These are phyloP conservation scores for Amblyopsis hoosieri DNA, from an alignment of 2,797 vertebrate species.

Conservation along the genomic window DNA sequence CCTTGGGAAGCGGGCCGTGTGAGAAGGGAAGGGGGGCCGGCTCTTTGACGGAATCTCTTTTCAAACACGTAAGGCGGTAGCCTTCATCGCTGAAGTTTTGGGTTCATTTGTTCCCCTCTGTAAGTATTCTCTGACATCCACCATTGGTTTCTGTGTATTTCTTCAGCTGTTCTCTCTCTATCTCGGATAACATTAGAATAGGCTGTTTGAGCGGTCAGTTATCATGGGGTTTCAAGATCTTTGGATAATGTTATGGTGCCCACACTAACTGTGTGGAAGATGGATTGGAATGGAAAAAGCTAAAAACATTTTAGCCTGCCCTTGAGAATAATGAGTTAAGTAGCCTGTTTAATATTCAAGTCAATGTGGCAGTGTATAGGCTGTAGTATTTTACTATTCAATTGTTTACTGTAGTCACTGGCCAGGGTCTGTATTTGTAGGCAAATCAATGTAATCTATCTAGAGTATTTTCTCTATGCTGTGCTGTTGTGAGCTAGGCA, in stretches of 20 bases:
- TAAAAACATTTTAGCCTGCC: constrained; percentile 24
- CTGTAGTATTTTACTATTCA: constrained; percentile 5
- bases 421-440: constrained; percentile 14
- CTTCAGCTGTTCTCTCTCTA: background rate
- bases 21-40: constrained; percentile 12
- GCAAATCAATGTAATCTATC: constrained; percentile 7
- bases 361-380: constrained; percentile 6
- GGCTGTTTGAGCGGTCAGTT: background rate
- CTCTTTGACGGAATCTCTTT: constrained; percentile 23
- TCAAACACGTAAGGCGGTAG: constrained; percentile 49
- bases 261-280: constrained; percentile 6
- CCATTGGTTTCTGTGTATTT: constrained; percentile 17
- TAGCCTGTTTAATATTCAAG: constrained; percentile 3
- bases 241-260: constrained; percentile 8
- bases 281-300: constrained; percentile 2
- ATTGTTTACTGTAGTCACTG: constrained; percentile 26
- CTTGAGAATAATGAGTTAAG: background rate
- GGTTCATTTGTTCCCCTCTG: constrained; percentile 8
- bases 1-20: constrained; percentile 16
- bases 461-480: constrained; percentile 1
- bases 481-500: constrained; percentile 13
- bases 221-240: background rate
- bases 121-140: constrained; percentile 12
- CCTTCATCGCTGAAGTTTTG: constrained; percentile 1
- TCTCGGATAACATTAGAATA: constrained; percentile 1